These are phyloP conservation scores for Aptenodytes forsteri DNA, from an alignment of 2,113 vertebrate genomes.

Conservation along the genomic window DNA sequence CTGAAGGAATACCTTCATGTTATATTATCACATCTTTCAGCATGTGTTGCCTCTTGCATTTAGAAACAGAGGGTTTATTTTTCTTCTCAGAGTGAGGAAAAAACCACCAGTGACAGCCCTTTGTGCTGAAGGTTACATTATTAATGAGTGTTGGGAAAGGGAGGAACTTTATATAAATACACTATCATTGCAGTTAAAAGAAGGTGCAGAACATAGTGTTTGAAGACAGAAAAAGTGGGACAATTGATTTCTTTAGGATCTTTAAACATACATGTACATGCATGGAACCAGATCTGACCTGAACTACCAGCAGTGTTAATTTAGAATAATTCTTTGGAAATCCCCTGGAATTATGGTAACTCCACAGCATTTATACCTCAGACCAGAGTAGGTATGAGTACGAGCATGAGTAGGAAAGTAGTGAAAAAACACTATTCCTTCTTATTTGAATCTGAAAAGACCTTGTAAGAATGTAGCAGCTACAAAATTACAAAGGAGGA, in stretches of 20 bases:
- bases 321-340: neutral
- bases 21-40: neutral
- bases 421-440: neutral
- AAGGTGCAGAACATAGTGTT: neutral
- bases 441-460: neutral
- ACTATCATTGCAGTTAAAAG: neutral
- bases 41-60: neutral
- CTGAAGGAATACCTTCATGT: neutral
- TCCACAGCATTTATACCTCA: neutral
- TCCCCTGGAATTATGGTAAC: neutral
- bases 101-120: neutral
- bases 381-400: neutral
- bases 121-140: constrained; percentile 7
- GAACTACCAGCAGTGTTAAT: neutral
- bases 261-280: neutral
- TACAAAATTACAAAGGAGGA: neutral
- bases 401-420: neutral
- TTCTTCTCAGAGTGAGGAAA: neutral
- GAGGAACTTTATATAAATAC: neutral
- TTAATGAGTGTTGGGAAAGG: neutral
- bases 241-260: neutral
- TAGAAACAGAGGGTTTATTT: constrained; percentile 4
- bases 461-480: neutral
- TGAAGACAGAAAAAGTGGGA: neutral
- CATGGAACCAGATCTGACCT: neutral